These are phyloP conservation scores for Coenonympha arcania DNA, from an alignment of 2,888 invertebrate genomes.

Conservation along the genomic window DNA sequence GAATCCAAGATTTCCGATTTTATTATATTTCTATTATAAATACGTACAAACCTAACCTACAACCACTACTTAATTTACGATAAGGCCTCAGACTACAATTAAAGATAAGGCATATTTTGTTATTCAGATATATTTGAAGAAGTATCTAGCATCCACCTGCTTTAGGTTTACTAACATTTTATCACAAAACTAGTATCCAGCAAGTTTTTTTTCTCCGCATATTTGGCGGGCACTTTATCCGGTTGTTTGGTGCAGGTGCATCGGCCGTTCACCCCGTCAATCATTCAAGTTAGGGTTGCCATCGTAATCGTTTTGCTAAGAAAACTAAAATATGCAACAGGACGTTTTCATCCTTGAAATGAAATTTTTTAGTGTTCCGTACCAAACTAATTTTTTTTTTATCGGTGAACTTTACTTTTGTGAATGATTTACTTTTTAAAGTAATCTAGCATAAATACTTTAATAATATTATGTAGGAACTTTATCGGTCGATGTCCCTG, in stretches of 20 bases:
- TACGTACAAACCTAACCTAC: neutral
- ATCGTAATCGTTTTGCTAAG: neutral
- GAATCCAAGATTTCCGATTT: no score
- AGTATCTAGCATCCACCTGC: constrained; percentile 11
- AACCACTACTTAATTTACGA: neutral
- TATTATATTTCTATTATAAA: no score
- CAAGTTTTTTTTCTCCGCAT: constrained; percentile 55
- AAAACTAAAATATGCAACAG: no score
- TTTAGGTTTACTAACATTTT: constrained; percentile 15
- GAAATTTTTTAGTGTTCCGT: no score
- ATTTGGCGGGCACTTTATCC: constrained; percentile 45
- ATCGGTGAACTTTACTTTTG: no score
- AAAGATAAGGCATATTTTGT: neutral
- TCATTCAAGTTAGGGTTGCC: constrained; percentile 34
- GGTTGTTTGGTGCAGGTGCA: constrained; percentile 56
- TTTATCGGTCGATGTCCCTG: neutral
- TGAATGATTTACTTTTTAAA: no score
- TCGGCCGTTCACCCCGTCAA: constrained; percentile 58
- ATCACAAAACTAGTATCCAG: constrained; percentile 39
- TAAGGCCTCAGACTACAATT: neutral
- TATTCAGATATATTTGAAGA: neutral
- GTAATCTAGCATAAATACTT: neutral
- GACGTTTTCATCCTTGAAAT: no score
- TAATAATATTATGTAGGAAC: neutral
- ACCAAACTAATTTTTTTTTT: no score